Conservation (phyloP, 2,113 vertebrate species). For the Prochilodus magdalenae region DNA sequence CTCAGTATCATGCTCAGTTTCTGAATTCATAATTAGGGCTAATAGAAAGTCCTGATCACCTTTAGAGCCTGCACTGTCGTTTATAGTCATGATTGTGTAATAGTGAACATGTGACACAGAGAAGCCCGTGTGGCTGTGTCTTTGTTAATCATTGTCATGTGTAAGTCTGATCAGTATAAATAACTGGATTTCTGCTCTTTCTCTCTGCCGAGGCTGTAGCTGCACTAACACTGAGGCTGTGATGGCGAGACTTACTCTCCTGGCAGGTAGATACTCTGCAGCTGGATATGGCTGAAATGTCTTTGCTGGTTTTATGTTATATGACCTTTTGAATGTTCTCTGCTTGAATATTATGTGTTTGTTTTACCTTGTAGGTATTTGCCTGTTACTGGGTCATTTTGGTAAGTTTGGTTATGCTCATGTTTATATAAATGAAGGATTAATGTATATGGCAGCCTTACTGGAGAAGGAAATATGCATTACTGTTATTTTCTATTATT, state of each 20-base stretch:
- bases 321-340: neutral
- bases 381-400: slow-evolving; percentile 63
- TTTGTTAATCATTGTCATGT: slow-evolving; percentile 30
- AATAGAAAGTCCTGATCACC: neutral
- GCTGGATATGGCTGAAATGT: too few species aligned
- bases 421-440: too few species aligned
- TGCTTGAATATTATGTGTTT: neutral
- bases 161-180: slow-evolving; percentile 1
- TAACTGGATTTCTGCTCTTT: neutral
- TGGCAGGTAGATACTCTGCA: slow-evolving; percentile 8
- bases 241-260: slow-evolving; percentile 16
- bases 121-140: neutral
- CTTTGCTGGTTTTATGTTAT: neutral
- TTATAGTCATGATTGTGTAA: neutral
- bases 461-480: too few species aligned
- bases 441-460: too few species aligned
- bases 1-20: neutral
- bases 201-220: neutral
- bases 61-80: neutral
- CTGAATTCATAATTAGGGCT: neutral
- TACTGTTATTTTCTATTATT: too few species aligned
- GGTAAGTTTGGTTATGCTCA: too few species aligned
- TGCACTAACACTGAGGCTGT: neutral
- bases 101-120: neutral
- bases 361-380: slow-evolving; percentile 58